Percentiles rank a stretch among this genome's conserved stretches.
Conservation (phyloP, 1,140 invertebrate genomes). For the Colletes gigas region DNA sequence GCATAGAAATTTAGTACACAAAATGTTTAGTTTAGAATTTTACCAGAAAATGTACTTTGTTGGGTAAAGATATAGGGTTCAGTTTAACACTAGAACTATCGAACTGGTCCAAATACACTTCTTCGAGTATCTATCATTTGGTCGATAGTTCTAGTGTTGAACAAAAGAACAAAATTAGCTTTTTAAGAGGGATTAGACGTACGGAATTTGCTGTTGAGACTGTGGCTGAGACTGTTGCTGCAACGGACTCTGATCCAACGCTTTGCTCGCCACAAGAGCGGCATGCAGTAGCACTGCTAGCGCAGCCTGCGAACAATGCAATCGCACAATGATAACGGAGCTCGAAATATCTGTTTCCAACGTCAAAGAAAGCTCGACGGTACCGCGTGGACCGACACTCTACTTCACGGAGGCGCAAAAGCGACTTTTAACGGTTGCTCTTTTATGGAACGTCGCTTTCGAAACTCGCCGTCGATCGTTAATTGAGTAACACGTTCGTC, state of each 20-base stretch:
- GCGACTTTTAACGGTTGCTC: not conserved
- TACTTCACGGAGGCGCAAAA: not conserved
- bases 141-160: too few relatives aligned
- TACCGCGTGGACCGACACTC: not conserved
- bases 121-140: too few relatives aligned
- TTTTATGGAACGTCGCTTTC: slow-evolving; percentile 43
- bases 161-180: too few relatives aligned
- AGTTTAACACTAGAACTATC: too few relatives aligned
- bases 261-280: slow-evolving; percentile 78
- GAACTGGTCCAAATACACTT: too few relatives aligned
- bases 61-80: too few relatives aligned
- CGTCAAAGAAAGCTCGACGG: too few relatives aligned
- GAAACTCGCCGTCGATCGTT: slow-evolving; percentile 38
- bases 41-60: too few relatives aligned
- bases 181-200: slow-evolving; percentile 51
- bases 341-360: too few relatives aligned
- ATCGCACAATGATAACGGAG: slow-evolving; percentile 2
- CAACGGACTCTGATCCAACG: slow-evolving; percentile 74
- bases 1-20: not conserved
- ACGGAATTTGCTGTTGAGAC: slow-evolving; percentile 72
- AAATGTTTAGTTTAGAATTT: too few relatives aligned
- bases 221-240: slow-evolving; percentile 58
- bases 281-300: slow-evolving; percentile 79
- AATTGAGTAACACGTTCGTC: slow-evolving; percentile 30
- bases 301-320: slow-evolving; percentile 73